Conservation (phyloP, 2,888 invertebrate genomes). For the Peribatodes rhomboidaria region DNA sequence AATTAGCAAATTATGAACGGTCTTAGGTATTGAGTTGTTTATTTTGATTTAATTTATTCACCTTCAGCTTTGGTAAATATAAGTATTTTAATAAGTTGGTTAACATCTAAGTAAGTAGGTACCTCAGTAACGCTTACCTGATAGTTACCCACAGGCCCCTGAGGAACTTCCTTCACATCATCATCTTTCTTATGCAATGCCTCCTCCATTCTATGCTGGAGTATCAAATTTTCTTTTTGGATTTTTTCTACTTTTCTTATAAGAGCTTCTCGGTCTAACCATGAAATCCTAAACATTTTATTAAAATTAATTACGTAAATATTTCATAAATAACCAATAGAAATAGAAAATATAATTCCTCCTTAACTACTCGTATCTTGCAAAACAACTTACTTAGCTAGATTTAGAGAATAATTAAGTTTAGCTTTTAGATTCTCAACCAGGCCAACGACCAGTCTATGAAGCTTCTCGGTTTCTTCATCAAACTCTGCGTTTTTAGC, state of each 20-base stretch:
- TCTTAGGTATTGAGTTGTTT: neutral
- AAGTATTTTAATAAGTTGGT: neutral
- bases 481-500: conserved; percentile 71
- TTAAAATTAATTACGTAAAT: neutral
- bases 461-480: conserved; percentile 70
- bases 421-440: conserved; percentile 73
- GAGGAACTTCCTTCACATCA: conserved; percentile 45
- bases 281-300: conserved; percentile 63
- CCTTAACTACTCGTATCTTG: too few species aligned
- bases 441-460: conserved; percentile 66
- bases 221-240: conserved; percentile 68
- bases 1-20: conserved; percentile 1
- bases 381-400: conserved; percentile 65
- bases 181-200: conserved; percentile 53
- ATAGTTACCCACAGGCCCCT: conserved; percentile 45
- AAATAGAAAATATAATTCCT: too few species aligned
- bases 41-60: neutral
- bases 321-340: too few species aligned
- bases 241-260: conserved; percentile 69
- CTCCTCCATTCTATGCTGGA: conserved; percentile 71
- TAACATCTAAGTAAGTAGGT: neutral
- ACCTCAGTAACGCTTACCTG: conserved; percentile 56
- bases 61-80: neutral
- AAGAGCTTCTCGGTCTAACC: conserved; percentile 74
- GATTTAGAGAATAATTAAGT: conserved; percentile 65